Evolutionary conservation across 2,888 invertebrate species (phyloP).

Genomic region (Carabus problematicus): DNA sequence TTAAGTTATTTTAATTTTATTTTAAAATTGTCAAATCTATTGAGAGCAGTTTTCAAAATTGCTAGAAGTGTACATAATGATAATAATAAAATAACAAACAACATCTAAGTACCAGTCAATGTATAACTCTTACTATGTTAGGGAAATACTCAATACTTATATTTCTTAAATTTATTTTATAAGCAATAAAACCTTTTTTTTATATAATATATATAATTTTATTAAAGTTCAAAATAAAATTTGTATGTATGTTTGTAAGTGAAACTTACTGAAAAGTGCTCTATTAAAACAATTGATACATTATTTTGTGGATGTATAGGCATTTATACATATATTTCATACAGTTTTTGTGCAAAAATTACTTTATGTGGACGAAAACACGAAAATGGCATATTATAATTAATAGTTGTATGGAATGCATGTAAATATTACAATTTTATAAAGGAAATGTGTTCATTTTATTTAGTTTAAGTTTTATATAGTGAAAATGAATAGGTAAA

Average conservation of each 20-base stretch:
- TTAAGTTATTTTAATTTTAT: slow-evolving; percentile 36
- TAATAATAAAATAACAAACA: no score
- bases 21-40: slow-evolving; percentile 16
- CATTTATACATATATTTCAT: slow-evolving; percentile 12
- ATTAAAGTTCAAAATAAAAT: no score
- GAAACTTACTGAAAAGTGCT: slow-evolving; percentile 22
- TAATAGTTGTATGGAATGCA: slow-evolving; percentile 31
- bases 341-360: slow-evolving; percentile 8
- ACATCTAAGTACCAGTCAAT: no score
- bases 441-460: slow-evolving; percentile 38
- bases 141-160: no score
- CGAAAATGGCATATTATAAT: slow-evolving; percentile 6
- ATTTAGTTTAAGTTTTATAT: slow-evolving; percentile 29
- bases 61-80: slow-evolving; percentile 19
- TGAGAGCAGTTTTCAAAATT: slow-evolving; percentile 33
- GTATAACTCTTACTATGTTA: no score
- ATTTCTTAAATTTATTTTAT: no score
- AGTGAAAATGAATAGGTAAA: slow-evolving; percentile 32
- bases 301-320: no score
- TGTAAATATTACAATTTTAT: slow-evolving; percentile 40
- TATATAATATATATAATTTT: no score
- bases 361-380: no score
- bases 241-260: slow-evolving; percentile 23
- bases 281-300: neutral
- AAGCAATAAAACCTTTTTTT: no score